These are phyloP conservation scores for Neocloeon triangulifer DNA, from an alignment of 1,140 invertebrate species.

Conservation along the genomic window DNA sequence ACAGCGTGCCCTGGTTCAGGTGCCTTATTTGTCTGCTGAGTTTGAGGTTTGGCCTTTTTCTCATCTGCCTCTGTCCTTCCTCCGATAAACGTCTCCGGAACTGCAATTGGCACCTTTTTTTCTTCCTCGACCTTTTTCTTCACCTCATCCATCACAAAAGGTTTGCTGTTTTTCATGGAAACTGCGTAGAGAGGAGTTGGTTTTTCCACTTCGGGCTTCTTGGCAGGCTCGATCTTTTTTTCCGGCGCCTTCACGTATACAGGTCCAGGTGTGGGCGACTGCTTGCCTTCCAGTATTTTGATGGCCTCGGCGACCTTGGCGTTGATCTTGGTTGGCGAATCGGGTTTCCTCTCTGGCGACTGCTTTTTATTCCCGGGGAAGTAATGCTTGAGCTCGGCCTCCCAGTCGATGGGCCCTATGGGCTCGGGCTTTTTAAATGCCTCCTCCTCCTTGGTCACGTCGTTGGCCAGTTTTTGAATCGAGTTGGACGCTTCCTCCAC, in stretches of 20 bases:
- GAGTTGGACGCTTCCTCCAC: slow-evolving; percentile 8
- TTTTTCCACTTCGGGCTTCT: not conserved
- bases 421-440: no score
- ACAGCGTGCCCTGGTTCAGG: no score
- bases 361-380: no score
- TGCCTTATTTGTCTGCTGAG: no score
- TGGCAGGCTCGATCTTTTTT: no score
- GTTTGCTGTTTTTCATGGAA: not conserved
- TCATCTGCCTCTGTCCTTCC: slow-evolving; percentile 7
- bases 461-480: no score
- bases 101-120: slow-evolving; percentile 6
- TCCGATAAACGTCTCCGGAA: slow-evolving; percentile 10
- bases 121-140: slow-evolving; percentile 9
- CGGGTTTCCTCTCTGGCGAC: slow-evolving; percentile 1
- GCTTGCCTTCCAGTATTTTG: slow-evolving; percentile 2
- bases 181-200: no score
- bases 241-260: not conserved
- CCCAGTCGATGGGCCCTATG: slow-evolving; percentile 7
- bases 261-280: not conserved
- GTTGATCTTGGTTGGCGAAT: slow-evolving; percentile 1
- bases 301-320: slow-evolving; percentile 1
- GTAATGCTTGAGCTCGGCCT: slow-evolving; percentile 7
- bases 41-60: no score
- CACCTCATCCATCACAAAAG: slow-evolving; percentile 2
- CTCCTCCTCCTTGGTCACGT: no score